Percentiles rank a stretch among this genome's conserved stretches.
Evolutionary conservation across 1,140 invertebrate genomes (phyloP).

Genomic region (Callitettix versicolor): DNA sequence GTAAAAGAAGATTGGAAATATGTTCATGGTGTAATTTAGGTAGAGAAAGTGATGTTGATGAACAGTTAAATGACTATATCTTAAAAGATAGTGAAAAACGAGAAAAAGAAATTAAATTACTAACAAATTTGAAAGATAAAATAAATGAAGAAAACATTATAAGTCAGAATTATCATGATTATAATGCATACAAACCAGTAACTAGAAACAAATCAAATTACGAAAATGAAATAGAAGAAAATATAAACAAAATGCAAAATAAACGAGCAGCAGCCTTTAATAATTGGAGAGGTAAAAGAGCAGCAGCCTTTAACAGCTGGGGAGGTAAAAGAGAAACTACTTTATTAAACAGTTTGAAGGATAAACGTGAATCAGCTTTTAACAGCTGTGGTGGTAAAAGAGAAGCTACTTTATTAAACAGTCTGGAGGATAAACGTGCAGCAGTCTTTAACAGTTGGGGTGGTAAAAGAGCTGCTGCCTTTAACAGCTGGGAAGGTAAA

Average conservation of each 20-base stretch:
- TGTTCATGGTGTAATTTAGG: no score
- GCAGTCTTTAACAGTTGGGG: conserved; percentile 3
- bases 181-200: no score
- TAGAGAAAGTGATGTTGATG: background rate
- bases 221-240: no score
- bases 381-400: conserved; percentile 20
- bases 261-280: no score
- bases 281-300: no score
- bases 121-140: no score
- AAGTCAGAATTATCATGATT: no score
- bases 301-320: conserved; percentile 23
- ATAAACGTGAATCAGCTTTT: conserved; percentile 18
- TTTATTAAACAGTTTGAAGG: background rate
- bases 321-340: conserved; percentile 13
- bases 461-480: background rate
- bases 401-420: background rate
- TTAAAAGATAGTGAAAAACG: background rate
- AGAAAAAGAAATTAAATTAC: no score
- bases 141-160: no score
- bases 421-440: conserved; percentile 10
- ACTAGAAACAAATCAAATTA: no score
- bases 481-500: background rate
- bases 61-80: background rate
- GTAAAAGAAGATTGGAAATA: conserved; percentile 11
- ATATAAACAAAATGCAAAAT: no score